Conservation (phyloP, 23 tunicate genomes). For the Styela clava region DNA sequence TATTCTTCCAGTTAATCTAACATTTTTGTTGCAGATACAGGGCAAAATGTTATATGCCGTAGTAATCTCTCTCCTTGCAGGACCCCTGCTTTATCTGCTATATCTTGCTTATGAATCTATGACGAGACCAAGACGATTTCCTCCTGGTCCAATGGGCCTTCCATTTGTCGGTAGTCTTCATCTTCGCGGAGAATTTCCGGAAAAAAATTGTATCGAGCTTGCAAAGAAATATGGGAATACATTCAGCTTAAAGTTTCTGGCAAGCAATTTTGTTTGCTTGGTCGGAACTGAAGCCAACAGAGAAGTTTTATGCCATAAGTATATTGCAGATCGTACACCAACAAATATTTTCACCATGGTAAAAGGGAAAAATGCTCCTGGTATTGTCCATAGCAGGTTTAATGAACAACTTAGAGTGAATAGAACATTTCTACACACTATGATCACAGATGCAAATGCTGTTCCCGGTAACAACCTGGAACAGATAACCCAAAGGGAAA, state of each 20-base stretch:
- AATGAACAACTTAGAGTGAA: not conserved
- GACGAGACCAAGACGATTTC: not conserved
- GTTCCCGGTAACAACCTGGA: not conserved
- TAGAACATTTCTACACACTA: not conserved
- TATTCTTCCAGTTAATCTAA: no score
- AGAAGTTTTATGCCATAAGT: not conserved
- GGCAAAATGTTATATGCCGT: not conserved
- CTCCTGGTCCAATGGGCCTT: not conserved
- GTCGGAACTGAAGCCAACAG: conserved; percentile 1
- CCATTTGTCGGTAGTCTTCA: not conserved
- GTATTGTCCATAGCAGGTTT: not conserved
- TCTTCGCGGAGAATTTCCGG: not conserved
- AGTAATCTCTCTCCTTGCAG: not conserved
- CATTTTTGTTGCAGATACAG: no score
- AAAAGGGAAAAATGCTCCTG: not conserved
- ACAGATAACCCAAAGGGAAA: not conserved
- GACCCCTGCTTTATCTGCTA: not conserved
- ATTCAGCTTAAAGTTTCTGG: not conserved
- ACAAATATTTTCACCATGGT: not conserved
- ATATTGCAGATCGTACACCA: not conserved
- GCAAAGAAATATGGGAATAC: conserved; percentile 1
- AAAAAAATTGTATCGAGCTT: not conserved
- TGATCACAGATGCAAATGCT: not conserved
- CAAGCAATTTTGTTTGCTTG: not conserved
- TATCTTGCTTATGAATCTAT: not conserved